Evolutionary conservation across 2,113 vertebrate species (phyloP).

Genomic region (Ciconia boyciana): DNA sequence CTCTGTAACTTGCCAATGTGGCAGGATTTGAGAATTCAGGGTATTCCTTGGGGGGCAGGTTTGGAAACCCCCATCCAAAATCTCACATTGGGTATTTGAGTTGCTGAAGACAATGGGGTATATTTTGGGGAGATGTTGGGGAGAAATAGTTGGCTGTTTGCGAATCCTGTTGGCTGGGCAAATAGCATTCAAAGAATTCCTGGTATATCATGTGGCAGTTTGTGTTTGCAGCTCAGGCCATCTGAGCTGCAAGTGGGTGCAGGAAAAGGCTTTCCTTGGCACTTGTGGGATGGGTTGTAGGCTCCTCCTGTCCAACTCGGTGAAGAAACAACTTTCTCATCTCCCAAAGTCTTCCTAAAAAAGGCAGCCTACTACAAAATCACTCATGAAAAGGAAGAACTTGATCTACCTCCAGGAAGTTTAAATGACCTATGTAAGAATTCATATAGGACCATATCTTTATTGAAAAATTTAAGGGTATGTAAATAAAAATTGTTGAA

Average conservation of each 20-base stretch:
- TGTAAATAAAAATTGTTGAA: not conserved
- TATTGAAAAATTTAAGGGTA: not conserved
- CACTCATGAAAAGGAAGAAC: not conserved
- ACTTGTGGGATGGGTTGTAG: not conserved
- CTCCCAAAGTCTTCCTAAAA: not conserved
- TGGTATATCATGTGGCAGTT: not conserved
- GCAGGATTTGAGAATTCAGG: not conserved
- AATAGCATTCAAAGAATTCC: not conserved
- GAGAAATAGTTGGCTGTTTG: not conserved
- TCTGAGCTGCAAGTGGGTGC: not conserved
- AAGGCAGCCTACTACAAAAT: not conserved
- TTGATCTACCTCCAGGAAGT: not conserved
- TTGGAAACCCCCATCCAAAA: not conserved
- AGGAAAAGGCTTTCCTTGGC: not conserved
- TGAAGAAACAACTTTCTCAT: not conserved
- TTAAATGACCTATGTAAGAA: not conserved
- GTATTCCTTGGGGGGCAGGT: not conserved
- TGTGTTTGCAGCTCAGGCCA: not conserved
- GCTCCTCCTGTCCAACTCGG: not conserved
- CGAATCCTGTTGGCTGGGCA: not conserved
- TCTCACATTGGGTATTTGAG: not conserved
- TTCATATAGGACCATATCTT: not conserved
- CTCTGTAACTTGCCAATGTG: rapidly evolving
- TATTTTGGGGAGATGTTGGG: not conserved
- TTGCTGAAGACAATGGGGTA: not conserved